Evolutionary conservation across 2,113 vertebrate genomes (phyloP), one percentile per base, ranked within the genome.

Genomic region (Hippopotamus amphibius): DNA sequence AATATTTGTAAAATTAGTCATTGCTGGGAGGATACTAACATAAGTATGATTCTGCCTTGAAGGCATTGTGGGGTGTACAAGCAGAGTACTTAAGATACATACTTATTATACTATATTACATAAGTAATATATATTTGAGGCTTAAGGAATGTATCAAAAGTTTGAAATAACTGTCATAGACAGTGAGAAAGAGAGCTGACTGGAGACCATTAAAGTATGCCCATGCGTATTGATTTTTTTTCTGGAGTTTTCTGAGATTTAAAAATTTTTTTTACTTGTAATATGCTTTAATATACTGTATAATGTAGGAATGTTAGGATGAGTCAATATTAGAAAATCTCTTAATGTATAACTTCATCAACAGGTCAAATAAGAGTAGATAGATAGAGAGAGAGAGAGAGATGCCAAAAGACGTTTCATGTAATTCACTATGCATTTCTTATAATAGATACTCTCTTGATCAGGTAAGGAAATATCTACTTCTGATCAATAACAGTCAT

Each of bases 341-440:
- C 85, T 88, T 96, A 83, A 95, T 94, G 61, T 28, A 46, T 94
- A 46, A 80, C 87, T 97, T 88, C 41, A 88, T 90, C 65, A 95
- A 3, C 55, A 89, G 33, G 48, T 63, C 50, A 69, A 66, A 14
- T 79, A 83, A 93, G 28, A 83, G 41, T 83, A 33, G 28, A 19
- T 43, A 61, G 41, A 33, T 77, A 26, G 13, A 61, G 22, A 26
- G 19, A 50, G 22, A 57, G 57, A 63, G 24, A 28, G 59, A 74
- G 46, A 74, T 98, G 46, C 33, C 77, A 79, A 61, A 88, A 93
- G 68, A 83, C 21, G 59, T 94, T 43, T 95, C 43, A 90, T 61
- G 66, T 94, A 93, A 89, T 96, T 96, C 37, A 74, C 53, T 92
- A 46, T 68, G 55, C 37, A 69, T 97, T 96, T 97, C 81, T 95